These are phyloP conservation scores for Chamaea fasciata DNA, from an alignment of 2,113 vertebrate species.

Conservation along the genomic window DNA sequence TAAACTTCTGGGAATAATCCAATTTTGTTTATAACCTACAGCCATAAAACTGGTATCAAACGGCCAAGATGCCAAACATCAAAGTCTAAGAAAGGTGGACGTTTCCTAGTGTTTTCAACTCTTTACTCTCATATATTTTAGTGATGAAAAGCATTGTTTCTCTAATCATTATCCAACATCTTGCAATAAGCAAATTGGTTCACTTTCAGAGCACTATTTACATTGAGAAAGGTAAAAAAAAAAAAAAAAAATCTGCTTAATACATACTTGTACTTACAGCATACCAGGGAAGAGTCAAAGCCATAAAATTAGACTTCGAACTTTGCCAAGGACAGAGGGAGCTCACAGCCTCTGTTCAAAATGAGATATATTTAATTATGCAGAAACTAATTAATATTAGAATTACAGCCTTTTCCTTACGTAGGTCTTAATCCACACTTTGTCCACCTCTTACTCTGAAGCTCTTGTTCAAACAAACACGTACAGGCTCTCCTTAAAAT, in stretches of 20 bases:
- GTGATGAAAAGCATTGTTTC: neutral
- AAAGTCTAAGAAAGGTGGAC: neutral
- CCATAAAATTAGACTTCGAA: conserved; percentile 10
- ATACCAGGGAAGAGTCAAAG: conserved; percentile 7
- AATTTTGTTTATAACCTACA: neutral
- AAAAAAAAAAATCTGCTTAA: neutral
- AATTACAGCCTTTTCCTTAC: conserved; percentile 19
- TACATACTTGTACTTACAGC: neutral
- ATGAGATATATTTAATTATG: conserved; percentile 61
- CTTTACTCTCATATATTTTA: neutral
- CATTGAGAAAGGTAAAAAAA: neutral
- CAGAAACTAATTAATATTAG: conserved; percentile 51
- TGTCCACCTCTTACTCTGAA: conserved; percentile 19
- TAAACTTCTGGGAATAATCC: neutral
- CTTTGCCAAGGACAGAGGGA: conserved; percentile 35
- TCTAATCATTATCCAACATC: neutral
- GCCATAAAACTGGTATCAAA: neutral
- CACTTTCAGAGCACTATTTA: neutral
- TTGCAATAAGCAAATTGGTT: neutral
- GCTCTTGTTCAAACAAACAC: conserved; percentile 39
- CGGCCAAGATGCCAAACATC: neutral
- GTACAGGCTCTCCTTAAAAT: conserved; percentile 28
- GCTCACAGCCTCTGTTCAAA: neutral
- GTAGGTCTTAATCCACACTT: neutral
- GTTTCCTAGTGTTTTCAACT: neutral